A percentile compares a stretch with the other conserved stretches of the same genome.
Evolutionary conservation across 2,113 vertebrate genomes (phyloP).

Genomic region (Ailuropoda melanoleuca): DNA sequence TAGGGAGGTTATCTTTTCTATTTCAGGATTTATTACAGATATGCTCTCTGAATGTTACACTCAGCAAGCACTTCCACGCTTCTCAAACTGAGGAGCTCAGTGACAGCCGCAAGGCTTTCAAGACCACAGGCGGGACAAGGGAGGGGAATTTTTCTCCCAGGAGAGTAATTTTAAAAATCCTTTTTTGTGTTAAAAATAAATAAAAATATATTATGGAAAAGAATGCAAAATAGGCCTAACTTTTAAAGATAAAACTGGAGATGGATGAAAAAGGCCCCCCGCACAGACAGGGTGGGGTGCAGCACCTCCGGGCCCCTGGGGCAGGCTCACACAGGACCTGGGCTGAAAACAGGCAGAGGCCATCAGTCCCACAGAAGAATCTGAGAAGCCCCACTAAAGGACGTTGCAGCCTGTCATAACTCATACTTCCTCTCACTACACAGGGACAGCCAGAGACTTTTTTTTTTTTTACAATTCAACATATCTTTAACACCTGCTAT

Average conservation of each 20-base stretch:
- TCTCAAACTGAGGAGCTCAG: neutral
- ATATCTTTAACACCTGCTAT: neutral
- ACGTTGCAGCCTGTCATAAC: neutral
- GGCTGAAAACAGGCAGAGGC: no score
- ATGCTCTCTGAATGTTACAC: neutral
- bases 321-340: no score
- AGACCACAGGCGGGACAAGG: neutral
- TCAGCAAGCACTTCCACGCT: neutral
- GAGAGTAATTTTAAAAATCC: neutral
- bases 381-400: neutral
- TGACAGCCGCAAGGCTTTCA: neutral
- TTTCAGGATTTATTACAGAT: neutral
- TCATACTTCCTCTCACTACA: neutral
- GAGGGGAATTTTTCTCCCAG: neutral
- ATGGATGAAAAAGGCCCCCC: neutral
- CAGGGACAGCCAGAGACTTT: neutral
- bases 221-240: neutral
- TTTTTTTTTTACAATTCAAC: neutral
- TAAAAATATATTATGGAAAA: neutral
- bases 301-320: neutral
- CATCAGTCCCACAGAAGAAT: neutral
- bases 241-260: neutral
- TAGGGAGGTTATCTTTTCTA: neutral
- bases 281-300: neutral
- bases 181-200: neutral